Percentiles rank a stretch among this genome's conserved stretches.
Evolutionary conservation across 2,888 invertebrate genomes (phyloP).

Genomic region (Cylloceria caligata): DNA sequence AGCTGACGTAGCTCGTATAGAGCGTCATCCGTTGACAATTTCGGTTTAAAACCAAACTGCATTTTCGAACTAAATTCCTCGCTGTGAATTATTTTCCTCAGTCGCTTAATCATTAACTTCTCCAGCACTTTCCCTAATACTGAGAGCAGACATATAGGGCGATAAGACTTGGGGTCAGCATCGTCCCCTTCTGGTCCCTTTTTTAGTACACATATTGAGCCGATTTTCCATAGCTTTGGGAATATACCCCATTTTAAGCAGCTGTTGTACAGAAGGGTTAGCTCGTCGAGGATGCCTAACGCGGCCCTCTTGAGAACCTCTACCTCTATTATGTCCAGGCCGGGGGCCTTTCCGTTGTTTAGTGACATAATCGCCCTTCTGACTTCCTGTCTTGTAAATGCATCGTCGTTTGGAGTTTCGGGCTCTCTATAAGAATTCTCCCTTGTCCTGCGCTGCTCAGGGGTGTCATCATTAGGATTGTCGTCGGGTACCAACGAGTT

Average conservation of each 20-base stretch:
- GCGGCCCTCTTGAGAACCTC: not conserved
- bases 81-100: not conserved
- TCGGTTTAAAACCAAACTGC: slow-evolving; percentile 42
- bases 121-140: slow-evolving; percentile 24
- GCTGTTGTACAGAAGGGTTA: not conserved
- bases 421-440: not conserved
- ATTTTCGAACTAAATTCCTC: not conserved
- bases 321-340: slow-evolving; percentile 12
- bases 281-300: not conserved
- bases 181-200: too few species aligned
- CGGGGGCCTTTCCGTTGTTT: not conserved
- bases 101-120: not conserved
- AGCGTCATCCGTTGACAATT: slow-evolving; percentile 32
- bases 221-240: not conserved
- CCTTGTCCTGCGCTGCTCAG: not conserved
- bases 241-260: slow-evolving; percentile 20
- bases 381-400: slow-evolving; percentile 1
- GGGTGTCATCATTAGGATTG: not conserved
- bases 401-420: not conserved
- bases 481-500: not conserved
- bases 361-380: not conserved
- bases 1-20: slow-evolving; percentile 12
- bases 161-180: too few species aligned
- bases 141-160: too few species aligned
- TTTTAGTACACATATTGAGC: not conserved